phyloP scores from a whole-genome alignment of 2,113 vertebrate genomes.

The Tychaedon coryphoeus region DNA sequence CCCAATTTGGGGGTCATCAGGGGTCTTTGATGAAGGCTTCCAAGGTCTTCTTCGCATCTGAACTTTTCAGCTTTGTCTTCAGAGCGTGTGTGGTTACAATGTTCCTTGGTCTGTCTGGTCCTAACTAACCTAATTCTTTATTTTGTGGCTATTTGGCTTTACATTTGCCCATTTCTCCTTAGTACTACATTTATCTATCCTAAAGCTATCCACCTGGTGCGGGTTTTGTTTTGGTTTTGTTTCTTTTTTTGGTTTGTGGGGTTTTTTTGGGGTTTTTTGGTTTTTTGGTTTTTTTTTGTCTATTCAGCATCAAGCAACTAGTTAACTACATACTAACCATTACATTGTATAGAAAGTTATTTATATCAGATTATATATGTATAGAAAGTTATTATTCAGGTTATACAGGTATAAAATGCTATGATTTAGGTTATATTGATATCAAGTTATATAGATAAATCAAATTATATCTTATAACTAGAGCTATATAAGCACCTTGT shows the following conservation, averaged over 20 bases:
- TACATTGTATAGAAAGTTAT: too few species aligned
- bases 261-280: too few species aligned
- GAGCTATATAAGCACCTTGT: background rate
- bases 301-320: background rate
- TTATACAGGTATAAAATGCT: background rate
- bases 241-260: too few species aligned
- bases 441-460: background rate
- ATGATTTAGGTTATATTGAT: background rate
- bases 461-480: background rate
- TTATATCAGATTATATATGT: background rate
- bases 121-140: background rate
- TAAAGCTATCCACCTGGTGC: background rate
- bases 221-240: too few species aligned
- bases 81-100: fast-evolving
- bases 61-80: background rate
- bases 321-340: too few species aligned
- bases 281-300: background rate
- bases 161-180: background rate
- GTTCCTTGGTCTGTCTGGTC: background rate
- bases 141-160: background rate
- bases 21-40: background rate
- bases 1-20: fast-evolving
- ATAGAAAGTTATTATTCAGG: background rate
- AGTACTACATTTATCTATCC: background rate
- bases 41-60: background rate